Conservation (phyloP, 2,888 invertebrate genomes). For the Nyleta sp. region DNA sequence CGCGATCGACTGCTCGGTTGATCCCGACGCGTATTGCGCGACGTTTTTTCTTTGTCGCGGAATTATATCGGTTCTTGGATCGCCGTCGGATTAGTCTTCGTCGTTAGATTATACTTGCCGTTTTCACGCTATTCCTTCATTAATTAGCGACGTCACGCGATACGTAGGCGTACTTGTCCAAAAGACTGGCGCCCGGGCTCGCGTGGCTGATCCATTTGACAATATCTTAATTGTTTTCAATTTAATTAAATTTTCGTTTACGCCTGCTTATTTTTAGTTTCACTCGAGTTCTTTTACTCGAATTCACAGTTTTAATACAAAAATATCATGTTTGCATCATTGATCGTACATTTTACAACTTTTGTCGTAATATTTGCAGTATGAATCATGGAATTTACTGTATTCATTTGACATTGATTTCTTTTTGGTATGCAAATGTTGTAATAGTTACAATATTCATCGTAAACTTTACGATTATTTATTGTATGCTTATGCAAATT, state of each 20-base stretch:
- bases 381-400: no score
- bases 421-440: no score
- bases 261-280: not conserved
- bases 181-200: no score
- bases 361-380: no score
- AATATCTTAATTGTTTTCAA: constrained; percentile 52
- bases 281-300: not conserved
- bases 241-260: constrained; percentile 38
- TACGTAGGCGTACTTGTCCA: constrained; percentile 42
- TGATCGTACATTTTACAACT: no score
- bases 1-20: constrained; percentile 41
- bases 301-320: no score
- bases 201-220: constrained; percentile 42
- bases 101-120: constrained; percentile 51
- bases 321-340: no score
- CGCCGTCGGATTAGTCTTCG: constrained; percentile 32
- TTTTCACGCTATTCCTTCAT: constrained; percentile 67
- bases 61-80: constrained; percentile 29
- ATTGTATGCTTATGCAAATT: no score
- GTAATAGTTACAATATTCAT: no score
- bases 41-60: constrained; percentile 26
- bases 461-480: no score
- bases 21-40: constrained; percentile 36
- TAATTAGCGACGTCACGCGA: constrained; percentile 68
- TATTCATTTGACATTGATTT: no score